phyloP scores from a whole-genome alignment of 2,113 vertebrate species.

The Crotalus horridus region DNA sequence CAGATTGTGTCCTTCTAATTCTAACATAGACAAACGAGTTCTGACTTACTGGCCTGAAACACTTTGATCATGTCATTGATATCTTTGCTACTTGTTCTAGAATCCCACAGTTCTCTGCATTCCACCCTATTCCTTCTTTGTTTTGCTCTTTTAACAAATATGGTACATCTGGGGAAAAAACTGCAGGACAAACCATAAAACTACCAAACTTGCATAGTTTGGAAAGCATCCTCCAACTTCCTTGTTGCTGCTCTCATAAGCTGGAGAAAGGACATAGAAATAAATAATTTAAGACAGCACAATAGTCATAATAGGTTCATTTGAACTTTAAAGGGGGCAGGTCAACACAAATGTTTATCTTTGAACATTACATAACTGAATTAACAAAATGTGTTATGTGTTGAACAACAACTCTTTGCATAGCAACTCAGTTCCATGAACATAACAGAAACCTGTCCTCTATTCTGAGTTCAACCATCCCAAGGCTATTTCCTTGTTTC shows the following conservation, averaged over 20 bases:
- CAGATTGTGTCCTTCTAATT: background rate
- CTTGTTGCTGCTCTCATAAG: background rate
- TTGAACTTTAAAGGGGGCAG: background rate
- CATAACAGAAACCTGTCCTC: background rate
- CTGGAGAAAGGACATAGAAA: background rate
- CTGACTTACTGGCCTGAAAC: background rate
- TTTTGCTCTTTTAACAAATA: background rate
- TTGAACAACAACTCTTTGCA: background rate
- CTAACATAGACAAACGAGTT: background rate
- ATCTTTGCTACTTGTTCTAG: background rate
- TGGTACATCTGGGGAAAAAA: background rate
- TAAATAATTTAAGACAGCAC: background rate
- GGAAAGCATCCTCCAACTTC: background rate
- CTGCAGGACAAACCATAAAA: background rate
- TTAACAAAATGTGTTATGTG: background rate
- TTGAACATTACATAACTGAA: background rate
- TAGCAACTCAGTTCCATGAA: background rate
- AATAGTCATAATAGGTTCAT: background rate
- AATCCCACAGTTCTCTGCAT: background rate
- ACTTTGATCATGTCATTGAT: background rate
- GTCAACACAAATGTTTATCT: background rate
- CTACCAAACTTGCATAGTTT: background rate
- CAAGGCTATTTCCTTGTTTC: background rate
- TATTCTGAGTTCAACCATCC: background rate
- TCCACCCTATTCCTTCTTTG: no score